Percentiles rank a stretch among this genome's conserved stretches.
Conservation (phyloP, 1,140 invertebrate species). For the Fopius arisanus region DNA sequence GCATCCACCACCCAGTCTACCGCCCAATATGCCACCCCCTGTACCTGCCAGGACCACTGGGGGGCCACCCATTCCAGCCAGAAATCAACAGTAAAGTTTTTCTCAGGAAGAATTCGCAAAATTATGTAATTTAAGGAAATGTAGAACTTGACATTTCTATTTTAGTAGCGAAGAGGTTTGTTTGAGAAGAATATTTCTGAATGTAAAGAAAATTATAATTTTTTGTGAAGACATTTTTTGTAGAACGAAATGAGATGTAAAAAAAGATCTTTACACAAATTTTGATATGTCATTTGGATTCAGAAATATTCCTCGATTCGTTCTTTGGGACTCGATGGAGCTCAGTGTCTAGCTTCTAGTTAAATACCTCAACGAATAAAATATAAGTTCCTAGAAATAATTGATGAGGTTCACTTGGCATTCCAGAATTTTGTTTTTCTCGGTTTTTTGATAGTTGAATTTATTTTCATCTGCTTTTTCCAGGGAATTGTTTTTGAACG, state of each 20-base stretch:
- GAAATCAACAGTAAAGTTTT: conserved; percentile 60
- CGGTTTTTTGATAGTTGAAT: not conserved
- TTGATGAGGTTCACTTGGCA: not conserved
- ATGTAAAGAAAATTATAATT: too few species aligned
- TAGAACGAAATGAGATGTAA: too few species aligned
- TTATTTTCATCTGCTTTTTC: not conserved
- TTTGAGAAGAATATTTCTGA: too few species aligned
- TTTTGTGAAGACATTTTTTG: too few species aligned
- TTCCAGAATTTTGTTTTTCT: not conserved
- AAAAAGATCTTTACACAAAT: too few species aligned
- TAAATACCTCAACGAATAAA: not conserved
- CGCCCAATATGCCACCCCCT: conserved; percentile 67
- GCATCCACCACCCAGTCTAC: conserved; percentile 66
- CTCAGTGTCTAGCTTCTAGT: not conserved
- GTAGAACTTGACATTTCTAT: too few species aligned
- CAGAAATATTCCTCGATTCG: too few species aligned
- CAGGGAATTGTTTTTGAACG: not conserved
- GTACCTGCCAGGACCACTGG: conserved; percentile 71
- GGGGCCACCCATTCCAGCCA: conserved; percentile 76
- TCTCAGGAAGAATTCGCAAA: not conserved
- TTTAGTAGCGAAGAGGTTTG: too few species aligned
- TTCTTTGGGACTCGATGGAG: too few species aligned
- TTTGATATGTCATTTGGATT: too few species aligned
- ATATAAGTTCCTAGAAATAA: not conserved
- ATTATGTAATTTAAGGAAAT: not conserved